phyloP scores from a whole-genome alignment of 2,888 invertebrate genomes.

The Limnephilus rhombicus region DNA sequence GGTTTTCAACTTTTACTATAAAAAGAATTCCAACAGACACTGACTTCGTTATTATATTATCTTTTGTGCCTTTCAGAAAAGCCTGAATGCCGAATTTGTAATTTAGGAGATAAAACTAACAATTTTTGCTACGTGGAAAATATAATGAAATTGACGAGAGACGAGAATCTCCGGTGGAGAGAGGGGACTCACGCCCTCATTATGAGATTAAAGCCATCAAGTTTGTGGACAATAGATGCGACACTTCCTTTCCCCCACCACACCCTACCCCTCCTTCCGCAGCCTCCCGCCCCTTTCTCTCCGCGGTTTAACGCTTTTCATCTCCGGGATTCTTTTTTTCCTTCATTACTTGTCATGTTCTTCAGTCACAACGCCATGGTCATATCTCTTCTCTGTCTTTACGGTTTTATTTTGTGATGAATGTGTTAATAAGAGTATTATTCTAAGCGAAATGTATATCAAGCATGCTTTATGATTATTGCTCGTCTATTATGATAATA shows the following conservation, averaged over 20 bases:
- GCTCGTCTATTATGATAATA: background rate
- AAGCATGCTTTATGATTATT: background rate
- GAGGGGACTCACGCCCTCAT: slow-evolving; percentile 48
- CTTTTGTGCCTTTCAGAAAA: background rate
- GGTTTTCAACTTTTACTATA: background rate
- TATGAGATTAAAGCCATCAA: slow-evolving; percentile 63
- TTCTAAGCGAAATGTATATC: background rate
- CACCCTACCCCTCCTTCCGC: background rate
- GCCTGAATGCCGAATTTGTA: background rate
- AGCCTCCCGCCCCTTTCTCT: background rate
- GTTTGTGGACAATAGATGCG: slow-evolving; percentile 59
- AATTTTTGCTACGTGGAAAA: slow-evolving; percentile 37
- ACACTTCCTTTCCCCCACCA: slow-evolving; percentile 31
- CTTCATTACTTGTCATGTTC: slow-evolving; percentile 25
- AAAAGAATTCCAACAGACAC: background rate
- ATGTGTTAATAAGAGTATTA: background rate
- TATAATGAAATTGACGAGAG: slow-evolving; percentile 58
- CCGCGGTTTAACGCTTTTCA: slow-evolving; percentile 26
- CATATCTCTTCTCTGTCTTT: background rate
- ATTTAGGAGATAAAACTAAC: background rate
- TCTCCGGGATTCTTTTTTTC: slow-evolving; percentile 24
- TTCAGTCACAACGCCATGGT: background rate
- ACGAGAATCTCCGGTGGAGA: background rate
- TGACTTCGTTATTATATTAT: background rate
- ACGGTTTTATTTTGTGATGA: background rate